Conservation (phyloP, 35 echinoderm and acorn worm genomes). For the Ophiothrix spiculata region DNA sequence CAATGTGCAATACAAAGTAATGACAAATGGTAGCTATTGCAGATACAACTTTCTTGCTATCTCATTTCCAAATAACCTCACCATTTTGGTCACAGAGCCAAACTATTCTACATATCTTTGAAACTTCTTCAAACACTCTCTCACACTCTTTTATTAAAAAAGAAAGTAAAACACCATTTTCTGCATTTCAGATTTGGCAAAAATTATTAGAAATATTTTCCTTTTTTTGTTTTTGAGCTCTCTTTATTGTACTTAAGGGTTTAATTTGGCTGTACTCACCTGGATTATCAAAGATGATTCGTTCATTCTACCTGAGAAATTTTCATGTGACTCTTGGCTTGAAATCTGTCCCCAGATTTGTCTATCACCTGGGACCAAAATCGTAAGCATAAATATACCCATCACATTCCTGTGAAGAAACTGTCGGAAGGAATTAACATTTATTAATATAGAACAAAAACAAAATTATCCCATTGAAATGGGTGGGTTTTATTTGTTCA, state of each 20-base stretch:
- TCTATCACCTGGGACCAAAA: not conserved
- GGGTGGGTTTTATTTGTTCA: not conserved
- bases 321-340: not conserved
- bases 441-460: not conserved
- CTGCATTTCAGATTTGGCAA: too few species aligned
- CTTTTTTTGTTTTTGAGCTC: not conserved
- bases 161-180: too few species aligned
- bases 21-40: too few species aligned
- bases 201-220: not conserved
- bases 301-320: not conserved
- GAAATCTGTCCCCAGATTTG: not conserved
- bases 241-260: not conserved
- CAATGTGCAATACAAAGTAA: too few species aligned
- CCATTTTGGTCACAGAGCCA: too few species aligned
- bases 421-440: not conserved
- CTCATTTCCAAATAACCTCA: too few species aligned
- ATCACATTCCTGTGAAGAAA: not conserved
- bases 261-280: slow-evolving; percentile 8
- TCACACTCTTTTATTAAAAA: too few species aligned
- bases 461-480: not conserved
- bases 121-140: too few species aligned
- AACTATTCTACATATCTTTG: too few species aligned
- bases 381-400: too few species aligned
- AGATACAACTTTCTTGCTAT: too few species aligned
- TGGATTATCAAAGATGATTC: too few species aligned